Evolutionary conservation across 2,113 vertebrate genomes (phyloP).

Genomic region (Pongo abelii): DNA sequence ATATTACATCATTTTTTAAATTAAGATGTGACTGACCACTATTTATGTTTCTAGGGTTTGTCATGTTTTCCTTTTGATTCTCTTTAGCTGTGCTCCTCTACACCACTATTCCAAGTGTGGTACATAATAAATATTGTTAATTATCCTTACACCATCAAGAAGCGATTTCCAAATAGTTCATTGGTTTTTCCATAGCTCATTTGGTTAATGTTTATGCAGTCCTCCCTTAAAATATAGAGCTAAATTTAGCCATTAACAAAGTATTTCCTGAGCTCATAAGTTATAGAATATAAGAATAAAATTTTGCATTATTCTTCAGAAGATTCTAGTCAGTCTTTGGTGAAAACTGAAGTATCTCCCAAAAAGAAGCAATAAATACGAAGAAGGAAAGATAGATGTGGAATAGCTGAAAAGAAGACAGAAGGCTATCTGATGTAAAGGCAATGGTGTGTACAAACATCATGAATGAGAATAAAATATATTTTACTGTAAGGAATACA

Average conservation of each 20-base stretch:
- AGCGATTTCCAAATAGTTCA: background rate
- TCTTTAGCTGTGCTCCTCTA: background rate
- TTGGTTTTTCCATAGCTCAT: background rate
- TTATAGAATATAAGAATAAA: background rate
- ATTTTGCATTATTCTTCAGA: background rate
- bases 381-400: background rate
- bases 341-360: background rate
- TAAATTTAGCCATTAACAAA: background rate
- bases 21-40: background rate
- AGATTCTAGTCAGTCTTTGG: background rate
- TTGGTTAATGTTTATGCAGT: background rate
- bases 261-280: background rate
- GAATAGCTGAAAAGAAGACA: background rate
- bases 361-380: background rate
- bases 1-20: background rate
- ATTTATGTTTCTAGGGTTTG: background rate
- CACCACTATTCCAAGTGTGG: background rate
- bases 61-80: background rate
- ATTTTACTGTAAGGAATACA: background rate
- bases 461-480: background rate
- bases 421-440: background rate
- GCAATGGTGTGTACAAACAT: background rate
- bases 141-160: background rate
- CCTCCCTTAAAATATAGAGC: background rate
- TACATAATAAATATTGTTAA: background rate